Base-by-base conservation (phyloP, 2,888 invertebrate genomes). In the Barypeithes pellucidus region DNA sequence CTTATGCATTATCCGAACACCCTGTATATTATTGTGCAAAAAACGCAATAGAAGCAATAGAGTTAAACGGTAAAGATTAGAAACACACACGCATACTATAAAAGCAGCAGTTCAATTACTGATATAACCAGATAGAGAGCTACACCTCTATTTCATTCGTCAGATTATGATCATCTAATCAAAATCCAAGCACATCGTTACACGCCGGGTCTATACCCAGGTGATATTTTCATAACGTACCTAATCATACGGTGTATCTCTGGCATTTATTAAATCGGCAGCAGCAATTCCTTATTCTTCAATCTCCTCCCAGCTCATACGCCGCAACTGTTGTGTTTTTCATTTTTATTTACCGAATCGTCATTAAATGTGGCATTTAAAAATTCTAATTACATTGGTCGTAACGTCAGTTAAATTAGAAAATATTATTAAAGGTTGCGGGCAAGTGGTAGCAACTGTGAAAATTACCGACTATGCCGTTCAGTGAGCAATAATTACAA, bases 311-410 rank as follows among this genome's bases (percentile, higher is more conserved):
- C 67, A 63, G 65, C 69, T 70, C 67, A 65, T 69, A 74, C 69
- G 73, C 68, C 63, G 60, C 70, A 47, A 57, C 62, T 11, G 45
- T 41, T 29, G 67, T 18, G 70, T 57, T 73, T 76, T 72, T 74
- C 52, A n/a, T 33, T 47, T 52, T 71, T 65, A 60, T 29, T 5
- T 2, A 43, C 36, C n/a, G 45, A 69, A 59, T 66, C 45, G 67
- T 76, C 71, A 78, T 80, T 79, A 79, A 73, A 80, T 80, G 78
- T 80, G 79, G 77, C 80, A 80, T 80, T 79, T 80, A 80, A 80
- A 80, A 79, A 78, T 79, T 70, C 75, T 77, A 79, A 80, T 79
- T 79, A 78, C 74, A 68, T n/a, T n/a, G 70, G 63, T 72, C 39
- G 14, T 16, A n/a, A n/a, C 47, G 62, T 52, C 47, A 59, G 47